A percentile compares a stretch with the other conserved stretches of the same genome.
These are phyloP conservation scores for Marronus borbonicus DNA, from an alignment of 2,888 invertebrate genomes.

Conservation along the genomic window DNA sequence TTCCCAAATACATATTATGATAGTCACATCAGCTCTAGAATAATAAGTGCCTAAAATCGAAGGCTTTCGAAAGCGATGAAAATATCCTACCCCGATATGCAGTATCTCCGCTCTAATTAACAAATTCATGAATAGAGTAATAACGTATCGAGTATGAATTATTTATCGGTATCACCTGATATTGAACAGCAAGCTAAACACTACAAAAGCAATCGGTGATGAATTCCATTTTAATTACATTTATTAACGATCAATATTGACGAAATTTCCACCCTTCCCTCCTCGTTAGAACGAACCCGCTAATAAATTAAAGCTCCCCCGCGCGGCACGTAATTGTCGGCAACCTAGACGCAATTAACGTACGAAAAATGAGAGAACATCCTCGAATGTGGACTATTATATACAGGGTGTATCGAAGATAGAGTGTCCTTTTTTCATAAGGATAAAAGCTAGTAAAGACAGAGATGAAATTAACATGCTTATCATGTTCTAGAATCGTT, in stretches of 20 bases:
- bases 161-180: background rate
- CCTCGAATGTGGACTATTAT: background rate
- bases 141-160: background rate
- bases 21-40: no score
- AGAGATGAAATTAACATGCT: no score
- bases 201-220: slow-evolving; percentile 2
- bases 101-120: no score
- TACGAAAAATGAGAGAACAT: background rate
- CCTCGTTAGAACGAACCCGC: background rate
- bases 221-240: slow-evolving; percentile 27
- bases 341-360: background rate
- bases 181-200: slow-evolving; percentile 5
- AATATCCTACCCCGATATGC: no score
- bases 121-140: background rate
- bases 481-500: no score
- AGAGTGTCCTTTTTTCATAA: no score
- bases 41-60: no score
- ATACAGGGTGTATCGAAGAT: background rate
- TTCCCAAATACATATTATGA: no score
- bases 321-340: no score
- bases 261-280: background rate
- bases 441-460: no score
- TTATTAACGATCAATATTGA: slow-evolving; percentile 19
- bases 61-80: no score
- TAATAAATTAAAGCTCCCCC: background rate